Base-by-base conservation (phyloP, 2,888 invertebrate genomes). In the Drosophila diplacantha region DNA sequence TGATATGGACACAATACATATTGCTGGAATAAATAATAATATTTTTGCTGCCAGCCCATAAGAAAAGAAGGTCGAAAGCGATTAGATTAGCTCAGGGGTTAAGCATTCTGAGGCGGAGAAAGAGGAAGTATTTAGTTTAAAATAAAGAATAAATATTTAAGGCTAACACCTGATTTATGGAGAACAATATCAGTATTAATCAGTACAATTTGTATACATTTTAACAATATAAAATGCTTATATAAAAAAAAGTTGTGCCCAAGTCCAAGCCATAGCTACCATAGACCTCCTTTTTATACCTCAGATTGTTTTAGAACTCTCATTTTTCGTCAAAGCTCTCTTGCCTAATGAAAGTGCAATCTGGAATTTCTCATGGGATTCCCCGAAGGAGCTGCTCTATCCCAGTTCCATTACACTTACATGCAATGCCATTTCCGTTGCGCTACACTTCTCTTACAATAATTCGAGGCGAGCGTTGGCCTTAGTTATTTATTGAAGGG, bases 371-470 rank as follows among this genome's bases (percentile, higher is more conserved):
- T 61, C 7, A 18, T 24, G 18, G 22, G 29, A 60, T 43, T 41
- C 34, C 35, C 47, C 61, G 18, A 8, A 34, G 47, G 12, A 57
- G 44, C 46, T 47, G 58, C 43, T 54, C 58, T 44, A 52, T 41
- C 32, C 47, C 59, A 52, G 46, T 41, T 41, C 67, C 60, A 61
- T 63, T 63, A 57, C 39, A 60, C 60, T 60, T 58, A 56, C 68
- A 69, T 71, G 76, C 62, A 58, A 66, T 59, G 44, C 44, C 65
- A 64, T 61, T 59, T 79, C 54, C 66, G 54, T 37, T 56, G 61
- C 54, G 39, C 55, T 55, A 71, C 44, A 64, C 47, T 59, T 54
- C 41, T 51, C 39, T 59, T 49, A 32, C 62, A 50, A 50, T 43
- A 46, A 57, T 62, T 62, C 46, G 65, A 51, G 64, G 55, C 55